Evolutionary conservation across 2,797 vertebrate genomes (phyloP).

Genomic region (Columba guinea): DNA sequence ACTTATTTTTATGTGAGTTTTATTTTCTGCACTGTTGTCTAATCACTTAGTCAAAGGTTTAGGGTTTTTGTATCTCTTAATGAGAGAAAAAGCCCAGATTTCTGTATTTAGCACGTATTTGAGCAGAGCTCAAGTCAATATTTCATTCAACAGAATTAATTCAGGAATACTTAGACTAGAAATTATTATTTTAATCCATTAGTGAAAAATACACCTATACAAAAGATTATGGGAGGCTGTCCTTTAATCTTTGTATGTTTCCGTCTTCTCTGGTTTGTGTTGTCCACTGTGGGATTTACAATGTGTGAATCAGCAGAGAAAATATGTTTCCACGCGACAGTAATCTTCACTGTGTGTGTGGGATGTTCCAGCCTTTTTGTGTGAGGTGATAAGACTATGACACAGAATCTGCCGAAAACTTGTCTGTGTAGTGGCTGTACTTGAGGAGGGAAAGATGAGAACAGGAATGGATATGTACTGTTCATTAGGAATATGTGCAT

Average conservation of each 20-base stretch:
- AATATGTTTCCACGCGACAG: background rate
- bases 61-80: background rate
- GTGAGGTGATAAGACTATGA: slow-evolving; percentile 29
- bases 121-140: slow-evolving; percentile 78
- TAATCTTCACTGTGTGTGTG: slow-evolving; percentile 47
- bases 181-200: slow-evolving; percentile 65
- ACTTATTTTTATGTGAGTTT: background rate
- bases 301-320: slow-evolving; percentile 45
- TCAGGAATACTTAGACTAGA: slow-evolving; percentile 65
- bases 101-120: slow-evolving; percentile 66
- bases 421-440: slow-evolving; percentile 19
- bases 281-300: slow-evolving; percentile 76
- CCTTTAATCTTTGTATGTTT: background rate
- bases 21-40: background rate
- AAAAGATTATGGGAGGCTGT: slow-evolving; percentile 36
- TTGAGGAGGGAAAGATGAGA: slow-evolving; percentile 11
- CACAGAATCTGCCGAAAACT: slow-evolving; percentile 53
- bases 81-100: slow-evolving; percentile 17
- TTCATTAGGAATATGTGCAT: background rate
- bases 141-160: slow-evolving; percentile 72
- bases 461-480: background rate
- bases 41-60: background rate
- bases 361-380: slow-evolving; percentile 40
- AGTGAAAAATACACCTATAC: slow-evolving; percentile 23
- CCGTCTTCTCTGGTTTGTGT: slow-evolving; percentile 71